A percentile compares a stretch with the other conserved stretches of the same genome.
Evolutionary conservation across 2,888 invertebrate species (phyloP).

Genomic region (Apodemia duryi): DNA sequence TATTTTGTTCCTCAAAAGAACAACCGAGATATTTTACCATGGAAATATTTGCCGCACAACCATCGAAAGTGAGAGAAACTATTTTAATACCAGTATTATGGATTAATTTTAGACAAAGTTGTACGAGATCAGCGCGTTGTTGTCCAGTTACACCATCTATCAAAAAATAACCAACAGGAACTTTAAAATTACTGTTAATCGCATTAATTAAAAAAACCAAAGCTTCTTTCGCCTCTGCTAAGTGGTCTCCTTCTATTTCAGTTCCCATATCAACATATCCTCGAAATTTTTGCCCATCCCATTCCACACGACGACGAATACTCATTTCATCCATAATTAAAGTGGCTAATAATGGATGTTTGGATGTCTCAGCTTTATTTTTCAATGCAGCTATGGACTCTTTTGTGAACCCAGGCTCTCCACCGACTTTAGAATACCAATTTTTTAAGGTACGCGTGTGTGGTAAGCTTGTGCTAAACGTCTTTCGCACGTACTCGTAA

Average conservation of each 20-base stretch:
- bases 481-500: background rate
- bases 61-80: slow-evolving; percentile 1
- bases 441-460: background rate
- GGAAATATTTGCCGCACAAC: background rate
- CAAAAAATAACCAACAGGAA: background rate
- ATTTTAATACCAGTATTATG: background rate
- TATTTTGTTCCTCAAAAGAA: slow-evolving; percentile 2
- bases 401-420: background rate
- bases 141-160: too few relatives aligned
- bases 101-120: background rate
- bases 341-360: background rate
- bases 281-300: background rate
- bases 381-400: background rate
- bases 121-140: background rate
- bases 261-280: too few relatives aligned
- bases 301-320: background rate
- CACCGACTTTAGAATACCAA: background rate
- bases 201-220: background rate
- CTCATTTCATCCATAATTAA: background rate
- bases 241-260: too few relatives aligned
- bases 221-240: background rate
- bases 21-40: background rate
- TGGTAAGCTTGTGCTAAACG: background rate
- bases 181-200: too few relatives aligned
- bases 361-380: background rate